These are phyloP conservation scores for Eupsittula cactorum DNA, from an alignment of 2,113 vertebrate genomes.

Conservation along the genomic window DNA sequence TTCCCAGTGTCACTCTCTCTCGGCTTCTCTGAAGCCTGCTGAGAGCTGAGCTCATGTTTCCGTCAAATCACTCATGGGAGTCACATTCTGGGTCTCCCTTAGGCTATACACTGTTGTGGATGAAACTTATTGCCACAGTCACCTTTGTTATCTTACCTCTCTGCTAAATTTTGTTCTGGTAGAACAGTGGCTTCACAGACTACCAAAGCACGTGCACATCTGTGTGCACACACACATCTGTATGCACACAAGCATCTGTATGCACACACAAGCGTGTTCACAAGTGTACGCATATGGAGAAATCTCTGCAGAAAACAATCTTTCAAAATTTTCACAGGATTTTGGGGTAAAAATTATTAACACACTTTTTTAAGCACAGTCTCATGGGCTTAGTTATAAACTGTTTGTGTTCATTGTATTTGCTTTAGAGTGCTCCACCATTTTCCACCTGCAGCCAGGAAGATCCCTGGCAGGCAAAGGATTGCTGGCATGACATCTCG, in stretches of 20 bases:
- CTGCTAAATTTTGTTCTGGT: neutral
- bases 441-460: neutral
- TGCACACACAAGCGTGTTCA: neutral
- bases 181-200: neutral
- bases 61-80: neutral
- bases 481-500: neutral
- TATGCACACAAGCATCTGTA: neutral
- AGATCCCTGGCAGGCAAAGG: neutral
- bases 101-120: neutral
- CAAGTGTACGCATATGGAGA: neutral
- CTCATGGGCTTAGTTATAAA: neutral
- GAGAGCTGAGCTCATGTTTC: neutral
- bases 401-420: neutral
- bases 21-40: neutral
- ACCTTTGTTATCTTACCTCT: neutral
- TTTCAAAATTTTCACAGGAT: neutral
- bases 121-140: neutral
- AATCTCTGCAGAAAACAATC: neutral
- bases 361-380: neutral
- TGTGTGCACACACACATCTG: neutral
- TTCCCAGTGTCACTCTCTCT: rapidly evolving
- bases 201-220: neutral
- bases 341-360: neutral
- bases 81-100: neutral
- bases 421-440: neutral